Evolutionary conservation across 2,113 vertebrate genomes (phyloP).

Genomic region (Nerophis lumbriciformis): DNA sequence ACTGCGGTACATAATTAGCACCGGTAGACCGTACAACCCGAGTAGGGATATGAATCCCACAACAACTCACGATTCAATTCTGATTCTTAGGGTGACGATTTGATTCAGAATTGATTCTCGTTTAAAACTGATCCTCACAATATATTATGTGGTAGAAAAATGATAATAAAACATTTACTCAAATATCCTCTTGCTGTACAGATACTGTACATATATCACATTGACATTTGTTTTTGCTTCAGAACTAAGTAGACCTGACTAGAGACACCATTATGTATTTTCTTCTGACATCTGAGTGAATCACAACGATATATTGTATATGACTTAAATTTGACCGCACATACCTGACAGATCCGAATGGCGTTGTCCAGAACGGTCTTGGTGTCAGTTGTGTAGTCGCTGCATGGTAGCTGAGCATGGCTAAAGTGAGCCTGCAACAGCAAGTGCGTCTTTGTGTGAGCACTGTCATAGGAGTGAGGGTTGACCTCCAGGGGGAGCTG

Average conservation of each 20-base stretch:
- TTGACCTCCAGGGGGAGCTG: constrained; percentile 88
- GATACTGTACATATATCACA: background rate
- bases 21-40: too few relatives aligned
- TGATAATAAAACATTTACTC: too few relatives aligned
- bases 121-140: too few relatives aligned
- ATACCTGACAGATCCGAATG: constrained; percentile 93
- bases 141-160: too few relatives aligned
- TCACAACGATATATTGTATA: background rate
- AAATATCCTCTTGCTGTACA: background rate
- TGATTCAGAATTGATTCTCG: too few relatives aligned
- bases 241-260: background rate
- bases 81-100: too few relatives aligned
- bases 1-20: too few relatives aligned
- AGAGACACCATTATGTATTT: too few relatives aligned
- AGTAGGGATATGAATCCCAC: too few relatives aligned
- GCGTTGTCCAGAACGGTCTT: constrained; percentile 96
- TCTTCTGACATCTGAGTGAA: too few relatives aligned
- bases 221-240: too few relatives aligned
- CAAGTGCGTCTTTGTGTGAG: constrained; percentile 95
- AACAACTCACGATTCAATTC: too few relatives aligned
- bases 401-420: constrained; percentile 83
- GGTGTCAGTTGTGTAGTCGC: constrained; percentile 91
- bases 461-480: constrained; percentile 88
- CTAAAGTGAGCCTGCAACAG: constrained; percentile 94
- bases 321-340: background rate